Conservation (phyloP, 2,888 invertebrate genomes). For the Proisotoma minuta region DNA sequence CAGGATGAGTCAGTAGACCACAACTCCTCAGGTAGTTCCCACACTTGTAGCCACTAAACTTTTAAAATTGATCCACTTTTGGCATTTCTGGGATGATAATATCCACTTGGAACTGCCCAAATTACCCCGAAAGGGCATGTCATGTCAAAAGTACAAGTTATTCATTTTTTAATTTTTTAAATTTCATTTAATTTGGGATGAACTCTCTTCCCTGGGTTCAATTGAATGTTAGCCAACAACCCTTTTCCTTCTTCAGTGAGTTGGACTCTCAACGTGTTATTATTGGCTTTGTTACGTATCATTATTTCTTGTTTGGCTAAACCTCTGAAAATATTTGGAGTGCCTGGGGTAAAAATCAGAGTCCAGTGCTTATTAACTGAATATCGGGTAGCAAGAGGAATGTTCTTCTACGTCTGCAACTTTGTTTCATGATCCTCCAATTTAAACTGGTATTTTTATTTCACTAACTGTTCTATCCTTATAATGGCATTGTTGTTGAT, state of each 20-base stretch:
- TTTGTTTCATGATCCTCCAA: background rate
- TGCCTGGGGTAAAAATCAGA: background rate
- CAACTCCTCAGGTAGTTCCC: background rate
- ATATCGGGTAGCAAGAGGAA: background rate
- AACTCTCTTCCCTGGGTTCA: background rate
- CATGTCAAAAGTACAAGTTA: constrained; percentile 10
- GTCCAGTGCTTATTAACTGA: background rate
- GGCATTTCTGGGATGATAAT: too few relatives aligned
- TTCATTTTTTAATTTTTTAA: constrained; percentile 19
- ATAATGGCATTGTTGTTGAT: constrained; percentile 5
- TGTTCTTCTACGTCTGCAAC: background rate
- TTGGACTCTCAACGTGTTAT: background rate
- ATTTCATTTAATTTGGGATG: constrained; percentile 18
- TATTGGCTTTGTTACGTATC: background rate
- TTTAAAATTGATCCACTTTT: background rate
- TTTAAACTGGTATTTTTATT: constrained; percentile 2
- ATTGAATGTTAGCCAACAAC: background rate
- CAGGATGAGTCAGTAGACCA: constrained; percentile 4
- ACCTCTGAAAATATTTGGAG: background rate
- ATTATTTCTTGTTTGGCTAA: background rate
- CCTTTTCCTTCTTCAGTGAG: background rate
- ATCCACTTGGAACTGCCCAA: constrained; percentile 3
- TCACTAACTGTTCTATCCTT: background rate
- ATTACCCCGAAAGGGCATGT: constrained; percentile 11
- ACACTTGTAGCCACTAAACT: background rate